Conservation (phyloP, 2,888 invertebrate genomes). For the Drosophila mayaguana region DNA sequence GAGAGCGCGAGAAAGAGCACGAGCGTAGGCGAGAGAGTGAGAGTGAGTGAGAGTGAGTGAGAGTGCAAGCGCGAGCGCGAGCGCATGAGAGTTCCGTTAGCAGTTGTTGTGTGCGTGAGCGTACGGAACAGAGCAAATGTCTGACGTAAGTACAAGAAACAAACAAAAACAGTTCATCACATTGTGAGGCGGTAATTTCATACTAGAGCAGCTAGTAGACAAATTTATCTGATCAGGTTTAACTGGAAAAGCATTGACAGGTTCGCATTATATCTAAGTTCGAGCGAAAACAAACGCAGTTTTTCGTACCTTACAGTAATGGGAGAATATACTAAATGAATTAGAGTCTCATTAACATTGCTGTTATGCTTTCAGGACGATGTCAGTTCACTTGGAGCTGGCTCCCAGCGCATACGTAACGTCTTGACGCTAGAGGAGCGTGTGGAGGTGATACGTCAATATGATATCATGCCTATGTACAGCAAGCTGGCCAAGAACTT, state of each 20-base stretch:
- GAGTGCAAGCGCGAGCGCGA: conserved; percentile 9
- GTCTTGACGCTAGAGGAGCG: conserved; percentile 82
- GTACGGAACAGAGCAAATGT: conserved; percentile 49
- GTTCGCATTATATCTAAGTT: not conserved
- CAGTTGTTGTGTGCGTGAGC: conserved; percentile 23
- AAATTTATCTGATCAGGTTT: conserved; percentile 33
- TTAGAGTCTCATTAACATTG: not conserved
- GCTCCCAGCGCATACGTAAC: conserved; percentile 71
- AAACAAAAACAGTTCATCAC: conserved; percentile 10
- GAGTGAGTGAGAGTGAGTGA: conserved; percentile 1
- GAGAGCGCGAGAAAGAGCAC: not conserved
- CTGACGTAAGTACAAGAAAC: conserved; percentile 67
- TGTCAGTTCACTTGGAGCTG: conserved; percentile 19
- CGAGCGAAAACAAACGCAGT: not conserved
- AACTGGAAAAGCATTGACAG: conserved; percentile 23
- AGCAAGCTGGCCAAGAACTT: conserved; percentile 83
- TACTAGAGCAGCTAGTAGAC: conserved; percentile 16
- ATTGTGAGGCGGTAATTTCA: conserved; percentile 19
- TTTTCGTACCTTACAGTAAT: not conserved
- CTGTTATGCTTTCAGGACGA: conserved; percentile 43
- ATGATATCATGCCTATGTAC: conserved; percentile 82
- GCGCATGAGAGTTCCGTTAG: conserved; percentile 11
- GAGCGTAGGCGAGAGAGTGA: not conserved
- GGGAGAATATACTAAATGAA: too few relatives aligned
- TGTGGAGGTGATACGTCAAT: conserved; percentile 81